These are phyloP conservation scores for Eurystomus glaucurus DNA, from an alignment of 2,797 vertebrate species.

Conservation along the genomic window DNA sequence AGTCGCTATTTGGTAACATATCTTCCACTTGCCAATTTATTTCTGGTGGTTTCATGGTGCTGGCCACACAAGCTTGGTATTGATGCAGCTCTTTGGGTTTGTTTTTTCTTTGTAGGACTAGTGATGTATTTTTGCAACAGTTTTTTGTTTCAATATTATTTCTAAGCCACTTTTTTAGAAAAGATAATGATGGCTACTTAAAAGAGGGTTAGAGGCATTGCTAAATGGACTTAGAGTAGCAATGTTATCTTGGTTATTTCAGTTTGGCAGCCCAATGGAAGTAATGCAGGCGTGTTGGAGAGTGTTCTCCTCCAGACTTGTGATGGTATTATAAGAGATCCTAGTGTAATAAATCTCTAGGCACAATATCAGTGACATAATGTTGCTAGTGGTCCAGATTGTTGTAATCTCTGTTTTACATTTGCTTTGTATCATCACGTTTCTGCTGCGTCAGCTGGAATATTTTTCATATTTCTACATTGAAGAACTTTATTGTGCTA, in stretches of 20 bases:
- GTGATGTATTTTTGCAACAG: neutral
- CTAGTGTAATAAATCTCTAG: constrained; percentile 48
- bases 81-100: neutral
- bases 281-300: neutral
- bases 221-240: neutral
- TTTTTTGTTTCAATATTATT: neutral
- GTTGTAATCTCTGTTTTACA: constrained; percentile 29
- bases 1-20: neutral
- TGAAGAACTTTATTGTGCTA: constrained; percentile 2
- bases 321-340: constrained; percentile 45
- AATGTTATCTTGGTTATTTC: neutral
- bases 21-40: neutral
- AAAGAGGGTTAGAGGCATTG: neutral
- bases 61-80: neutral
- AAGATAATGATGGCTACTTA: neutral
- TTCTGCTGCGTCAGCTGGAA: constrained; percentile 45
- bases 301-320: neutral
- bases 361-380: constrained; percentile 42
- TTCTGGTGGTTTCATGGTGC: neutral
- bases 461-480: constrained; percentile 54
- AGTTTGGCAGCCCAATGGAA: neutral
- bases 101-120: neutral
- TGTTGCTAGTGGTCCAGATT: constrained; percentile 17
- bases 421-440: constrained; percentile 17
- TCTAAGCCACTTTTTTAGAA: neutral